Evolutionary conservation across 2,113 vertebrate species (phyloP), one percentile per base, ranked within the genome.

Genomic region (Albula glossodonta): DNA sequence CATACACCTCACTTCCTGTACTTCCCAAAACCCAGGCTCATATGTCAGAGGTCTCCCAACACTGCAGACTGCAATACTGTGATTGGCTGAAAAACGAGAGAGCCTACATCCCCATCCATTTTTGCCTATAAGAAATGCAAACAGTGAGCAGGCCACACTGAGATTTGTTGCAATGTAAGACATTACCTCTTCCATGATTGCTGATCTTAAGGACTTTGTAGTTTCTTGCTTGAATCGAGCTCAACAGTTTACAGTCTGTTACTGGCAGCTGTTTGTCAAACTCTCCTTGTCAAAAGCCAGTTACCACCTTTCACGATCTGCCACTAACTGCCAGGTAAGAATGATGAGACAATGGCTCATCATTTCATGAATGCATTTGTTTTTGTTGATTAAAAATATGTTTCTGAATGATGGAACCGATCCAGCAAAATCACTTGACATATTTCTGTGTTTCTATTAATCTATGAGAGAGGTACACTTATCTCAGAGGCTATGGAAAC

Each of bases 1-100:
- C 31, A 41, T 63, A 51, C 84, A 63, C 17, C 60, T 53, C 80
- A 85, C 81, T 80, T 17, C 5, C 78, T 79, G 78, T 60, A 60
- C 56, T 85, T 78, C 66, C 84, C 80, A 85, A 78, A 85, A 85
- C 81, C 80, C 66, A 85, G 78, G 77, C 74, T 51, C 41, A 81
- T 51, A 49, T 31, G 78, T 19, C 52, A 41, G 78, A 31, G 78
- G 49, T 80, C 78, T 56, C 51, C 84, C 80, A 25, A 85, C 25
- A 80, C 78, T 31, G 53, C 13, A n/a, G 12, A 57, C 83, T n/a
- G 11, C 12, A 57, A 41, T 51, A 79, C 78, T 79, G 74, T 31
- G 25, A 17, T 17, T 48, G 15, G 74, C 83, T 84, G 74, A 74
- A 2, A 31, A 48, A 48, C 13, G 51, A 41, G 31, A 79, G 19